These are phyloP conservation scores for Gryllus bimaculatus DNA, from an alignment of 1,140 invertebrate species.

Conservation along the genomic window DNA sequence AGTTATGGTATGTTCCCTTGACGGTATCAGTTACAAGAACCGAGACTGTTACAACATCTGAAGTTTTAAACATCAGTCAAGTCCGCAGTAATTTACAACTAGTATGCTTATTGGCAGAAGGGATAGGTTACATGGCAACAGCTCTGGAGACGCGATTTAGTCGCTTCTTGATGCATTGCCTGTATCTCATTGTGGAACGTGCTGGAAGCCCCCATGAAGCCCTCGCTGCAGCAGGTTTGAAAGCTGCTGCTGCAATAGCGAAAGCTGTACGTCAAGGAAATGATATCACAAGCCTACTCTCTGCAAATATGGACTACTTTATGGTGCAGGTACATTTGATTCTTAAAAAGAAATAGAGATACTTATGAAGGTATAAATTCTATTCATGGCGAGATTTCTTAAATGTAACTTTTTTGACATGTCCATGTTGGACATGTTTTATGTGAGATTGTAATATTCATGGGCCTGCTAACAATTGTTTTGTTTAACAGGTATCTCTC, in stretches of 20 bases:
- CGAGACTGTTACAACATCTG: constrained; percentile 20
- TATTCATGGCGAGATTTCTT: no score
- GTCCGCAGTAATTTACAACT: constrained; percentile 49
- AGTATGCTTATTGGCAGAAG: constrained; percentile 51
- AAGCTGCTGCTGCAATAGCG: constrained; percentile 43
- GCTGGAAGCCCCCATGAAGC: constrained; percentile 48
- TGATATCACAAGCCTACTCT: constrained; percentile 43
- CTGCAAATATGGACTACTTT: constrained; percentile 54
- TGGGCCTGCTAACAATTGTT: constrained; percentile 20
- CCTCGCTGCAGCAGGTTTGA: constrained; percentile 43
- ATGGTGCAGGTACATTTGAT: constrained; percentile 48
- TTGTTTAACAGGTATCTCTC: constrained; percentile 49
- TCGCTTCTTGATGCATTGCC: constrained; percentile 46
- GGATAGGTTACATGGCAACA: constrained; percentile 46
- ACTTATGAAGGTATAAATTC: no score
- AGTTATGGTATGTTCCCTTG: constrained; percentile 47
- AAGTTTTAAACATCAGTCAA: constrained; percentile 31
- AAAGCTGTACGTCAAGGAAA: constrained; percentile 35
- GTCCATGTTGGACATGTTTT: no score
- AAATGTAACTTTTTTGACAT: no score
- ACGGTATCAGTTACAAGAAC: constrained; percentile 27
- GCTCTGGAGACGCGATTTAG: constrained; percentile 29
- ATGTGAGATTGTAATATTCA: no score
- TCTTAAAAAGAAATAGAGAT: constrained; percentile 26
- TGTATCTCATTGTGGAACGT: constrained; percentile 56